Base-by-base conservation (phyloP, 2,113 vertebrate species). In the Larimichthys polyactis region DNA sequence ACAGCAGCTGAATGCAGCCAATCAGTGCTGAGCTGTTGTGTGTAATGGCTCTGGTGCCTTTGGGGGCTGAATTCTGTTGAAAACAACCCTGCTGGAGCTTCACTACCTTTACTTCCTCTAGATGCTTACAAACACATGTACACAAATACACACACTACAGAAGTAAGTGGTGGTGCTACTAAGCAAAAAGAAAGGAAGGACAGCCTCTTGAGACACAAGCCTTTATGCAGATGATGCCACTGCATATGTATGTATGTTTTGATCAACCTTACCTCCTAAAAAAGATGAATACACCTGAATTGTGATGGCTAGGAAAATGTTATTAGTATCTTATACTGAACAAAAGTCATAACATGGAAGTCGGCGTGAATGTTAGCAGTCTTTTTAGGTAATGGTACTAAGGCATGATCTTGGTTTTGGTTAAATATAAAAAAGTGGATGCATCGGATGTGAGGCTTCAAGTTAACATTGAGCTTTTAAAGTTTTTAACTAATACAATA, bases 1-100 rank as follows among this genome's bases (percentile, higher is more conserved):
- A 92, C 82, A 90, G 90, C 89, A 80, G 89, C 92, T 94, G 93
- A 95, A 93, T 90, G 85, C 69, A 91, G 86, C 94, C 93, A 94
- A 94, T 95, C 94, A 93, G 89, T 75, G 75, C 86, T 71, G 55
- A 85, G 75, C 75, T 93, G 93, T 93, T 91, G 87, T 92, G 81
- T 91, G 88, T 91, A 93, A 94, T 92, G 82, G 93, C 86, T 86
- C 69, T 36, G 75, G 49, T 88, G 88, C 90, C 93, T 93, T 80
- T 58, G 62, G 92, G 90, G 75, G 73, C 84, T 62, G 51, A 89
- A 79, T 87, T 88, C 73, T 73, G 78, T 79, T 55, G 20, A 82
- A 90, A 91, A 89, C 71, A 85, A 75, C 82, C 51, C 57, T 75
- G 83, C 70, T 71, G 80, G 79, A 83, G 87, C 79, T 86, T 88